Evolutionary conservation across 2,888 invertebrate species (phyloP), one percentile per base, ranked within the genome.

Genomic region (Chrysotoxum bicinctum): DNA sequence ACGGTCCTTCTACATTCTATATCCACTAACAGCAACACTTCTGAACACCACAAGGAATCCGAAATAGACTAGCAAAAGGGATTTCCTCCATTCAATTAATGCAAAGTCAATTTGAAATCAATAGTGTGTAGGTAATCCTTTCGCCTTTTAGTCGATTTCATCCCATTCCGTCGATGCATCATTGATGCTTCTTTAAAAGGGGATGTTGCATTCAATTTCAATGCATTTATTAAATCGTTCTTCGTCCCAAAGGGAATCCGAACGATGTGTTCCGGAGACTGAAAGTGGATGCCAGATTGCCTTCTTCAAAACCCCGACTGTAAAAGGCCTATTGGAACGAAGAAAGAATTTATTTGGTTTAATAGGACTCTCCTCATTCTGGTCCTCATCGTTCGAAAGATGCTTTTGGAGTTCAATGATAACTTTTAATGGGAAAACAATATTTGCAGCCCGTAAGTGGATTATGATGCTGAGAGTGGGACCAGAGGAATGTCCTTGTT

Each of bases 61-160:
- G 9, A 35, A 48, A n/a, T 12, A 19, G 32, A 37, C 14, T 50
- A 19, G 10, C 21, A 52, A 14, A 5, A 50, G 16, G 30, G 3
- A 48, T 54, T 45, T 40, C 35, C 40, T n/a, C 82, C 50, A 89
- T 90, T 89, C 90, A 90, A 90, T 88, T 90, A 14, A 58, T 58
- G 90, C 89, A 90, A 91, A 91, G 91, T 91, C 91, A 91, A 91
- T 91, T 91, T 90, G 91, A 91, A 91, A 91, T 91, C 91, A 91
- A 91, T 91, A 91, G 91, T 90, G 91, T 91, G 91, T 91, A 90
- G 90, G 90, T 91, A 91, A 91, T 91, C 90, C 90, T 89, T 89
- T 90, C 90, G 72, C 73, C 76, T 72, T 68, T 66, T 76, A 73
- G 72, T 72, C 50, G 62, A 72, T 70, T 58, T 54, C 35, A 9